Conservation (phyloP, 2,888 invertebrate genomes). For the Dermolepida albohirtum region DNA sequence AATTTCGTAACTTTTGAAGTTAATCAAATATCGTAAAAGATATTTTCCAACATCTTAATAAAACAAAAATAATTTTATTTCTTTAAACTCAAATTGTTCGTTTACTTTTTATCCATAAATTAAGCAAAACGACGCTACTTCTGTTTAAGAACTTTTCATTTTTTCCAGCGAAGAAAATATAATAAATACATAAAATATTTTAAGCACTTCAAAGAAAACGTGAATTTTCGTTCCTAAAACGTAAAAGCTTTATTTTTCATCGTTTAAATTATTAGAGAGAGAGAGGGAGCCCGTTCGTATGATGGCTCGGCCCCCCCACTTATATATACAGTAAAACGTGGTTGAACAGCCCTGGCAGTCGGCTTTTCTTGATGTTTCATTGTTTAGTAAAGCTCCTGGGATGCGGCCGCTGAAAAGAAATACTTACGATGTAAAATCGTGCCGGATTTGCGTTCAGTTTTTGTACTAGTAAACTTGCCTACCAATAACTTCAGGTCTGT, state of each 20-base stretch:
- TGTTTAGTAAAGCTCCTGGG: conserved; percentile 51
- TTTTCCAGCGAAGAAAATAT: no score
- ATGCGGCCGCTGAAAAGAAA: conserved; percentile 49
- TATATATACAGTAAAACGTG: not conserved
- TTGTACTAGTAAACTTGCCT: conserved; percentile 44
- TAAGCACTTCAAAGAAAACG: conserved; percentile 15
- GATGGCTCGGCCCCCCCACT: no score
- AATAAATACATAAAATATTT: conserved; percentile 10
- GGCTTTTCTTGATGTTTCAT: conserved; percentile 52
- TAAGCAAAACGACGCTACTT: no score
- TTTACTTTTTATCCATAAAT: no score
- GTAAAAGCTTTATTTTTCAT: conserved; percentile 52
- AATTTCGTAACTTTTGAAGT: no score
- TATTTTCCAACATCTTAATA: no score
- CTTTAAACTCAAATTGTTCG: no score
- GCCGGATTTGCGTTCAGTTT: conserved; percentile 50
- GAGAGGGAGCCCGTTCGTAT: conserved; percentile 13
- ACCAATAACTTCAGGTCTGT: conserved; percentile 51
- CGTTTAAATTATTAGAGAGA: conserved; percentile 52
- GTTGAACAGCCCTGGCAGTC: conserved; percentile 29
- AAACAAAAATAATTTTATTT: no score
- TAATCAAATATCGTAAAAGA: no score
- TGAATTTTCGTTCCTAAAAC: conserved; percentile 45
- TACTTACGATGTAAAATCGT: conserved; percentile 50
- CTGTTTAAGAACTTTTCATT: no score